Evolutionary conservation across 2,888 invertebrate genomes (phyloP).

Genomic region (Rotaria macrura): DNA sequence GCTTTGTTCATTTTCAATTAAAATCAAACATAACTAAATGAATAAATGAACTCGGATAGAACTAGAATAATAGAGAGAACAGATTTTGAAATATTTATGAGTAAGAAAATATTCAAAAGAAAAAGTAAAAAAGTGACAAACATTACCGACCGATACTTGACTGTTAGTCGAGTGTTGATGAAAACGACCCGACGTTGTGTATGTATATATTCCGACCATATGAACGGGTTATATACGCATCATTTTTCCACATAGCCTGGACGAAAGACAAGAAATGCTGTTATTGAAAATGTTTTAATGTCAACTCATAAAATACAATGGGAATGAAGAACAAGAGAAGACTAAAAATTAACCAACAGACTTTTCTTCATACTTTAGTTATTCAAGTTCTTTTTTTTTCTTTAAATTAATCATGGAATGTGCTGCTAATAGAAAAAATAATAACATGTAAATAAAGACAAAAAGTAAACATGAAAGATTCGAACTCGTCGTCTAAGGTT

Average conservation of each 20-base stretch:
- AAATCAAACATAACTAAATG: slow-evolving; percentile 3
- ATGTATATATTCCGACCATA: not conserved
- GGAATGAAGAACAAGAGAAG: not conserved
- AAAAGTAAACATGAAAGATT: not conserved
- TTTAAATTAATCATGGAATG: not conserved
- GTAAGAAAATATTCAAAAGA: not conserved
- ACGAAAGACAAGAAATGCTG: not conserved
- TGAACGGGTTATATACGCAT: not conserved
- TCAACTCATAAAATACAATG: not conserved
- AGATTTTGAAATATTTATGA: not conserved
- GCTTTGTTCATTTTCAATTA: not conserved
- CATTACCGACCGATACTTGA: slow-evolving; percentile 8
- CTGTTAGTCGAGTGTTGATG: not conserved
- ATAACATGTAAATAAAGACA: not conserved
- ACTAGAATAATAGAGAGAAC: not conserved
- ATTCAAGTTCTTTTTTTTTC: not conserved
- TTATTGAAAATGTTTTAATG: not conserved
- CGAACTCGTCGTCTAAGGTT: too few species aligned
- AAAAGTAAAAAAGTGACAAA: not conserved
- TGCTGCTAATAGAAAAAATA: not conserved
- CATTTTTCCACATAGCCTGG: not conserved
- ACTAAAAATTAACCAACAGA: not conserved
- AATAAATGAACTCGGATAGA: not conserved
- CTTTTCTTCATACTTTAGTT: not conserved
- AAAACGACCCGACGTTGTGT: not conserved